Evolutionary conservation across 1,140 invertebrate species (phyloP).

Genomic region (Charaxes varanes): DNA sequence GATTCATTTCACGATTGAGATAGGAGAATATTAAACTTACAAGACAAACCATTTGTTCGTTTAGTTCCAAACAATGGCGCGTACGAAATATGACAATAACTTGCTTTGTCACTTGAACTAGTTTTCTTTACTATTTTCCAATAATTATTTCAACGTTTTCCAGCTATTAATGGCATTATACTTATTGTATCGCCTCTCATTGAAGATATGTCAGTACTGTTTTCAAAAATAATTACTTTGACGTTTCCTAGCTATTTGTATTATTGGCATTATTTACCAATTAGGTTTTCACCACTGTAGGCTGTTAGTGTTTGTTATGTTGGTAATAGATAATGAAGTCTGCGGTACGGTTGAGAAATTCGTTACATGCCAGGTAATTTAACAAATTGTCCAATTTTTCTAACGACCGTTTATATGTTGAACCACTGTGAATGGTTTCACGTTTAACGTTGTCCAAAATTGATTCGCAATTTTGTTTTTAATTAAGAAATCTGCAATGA

Average conservation of each 20-base stretch:
- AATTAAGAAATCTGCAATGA: no score
- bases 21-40: background rate
- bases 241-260: slow-evolving; percentile 1
- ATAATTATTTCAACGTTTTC: slow-evolving; percentile 1
- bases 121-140: background rate
- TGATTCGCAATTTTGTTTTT: no score
- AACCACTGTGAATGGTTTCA: slow-evolving; percentile 9
- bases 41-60: background rate
- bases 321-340: slow-evolving; percentile 22
- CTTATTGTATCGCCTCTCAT: no score
- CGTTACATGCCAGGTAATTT: slow-evolving; percentile 16
- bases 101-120: slow-evolving; percentile 14
- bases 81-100: slow-evolving; percentile 14
- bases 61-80: background rate
- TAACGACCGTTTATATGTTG: slow-evolving; percentile 14
- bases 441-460: slow-evolving; percentile 3
- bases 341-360: slow-evolving; percentile 14
- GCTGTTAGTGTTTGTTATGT: slow-evolving; percentile 15
- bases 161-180: background rate
- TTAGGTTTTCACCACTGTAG: slow-evolving; percentile 11
- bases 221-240: no score
- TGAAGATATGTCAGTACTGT: no score
- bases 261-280: background rate
- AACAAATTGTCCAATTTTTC: slow-evolving; percentile 23
- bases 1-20: slow-evolving; percentile 1